Evolutionary conservation across 2,797 vertebrate genomes (phyloP), one percentile per base, ranked within the genome.

Genomic region (Notoglanidium macrostoma): DNA sequence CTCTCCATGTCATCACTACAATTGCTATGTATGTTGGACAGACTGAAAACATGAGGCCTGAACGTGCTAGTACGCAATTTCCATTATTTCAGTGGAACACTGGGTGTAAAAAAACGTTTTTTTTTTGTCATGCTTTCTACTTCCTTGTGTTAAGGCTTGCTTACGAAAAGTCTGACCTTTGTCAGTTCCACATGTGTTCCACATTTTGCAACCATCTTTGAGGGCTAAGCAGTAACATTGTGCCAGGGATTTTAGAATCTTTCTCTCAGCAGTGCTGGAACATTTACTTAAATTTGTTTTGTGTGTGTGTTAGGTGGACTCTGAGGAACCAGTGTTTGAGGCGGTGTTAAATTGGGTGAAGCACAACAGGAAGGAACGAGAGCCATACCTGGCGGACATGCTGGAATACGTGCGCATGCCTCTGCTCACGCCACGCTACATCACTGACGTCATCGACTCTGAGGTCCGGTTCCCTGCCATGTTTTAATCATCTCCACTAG

Each of bases 311-410:
- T 83, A 99, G 98, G 98, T 99, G 92, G 98, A 99, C 92, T 99
- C 98, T 0, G 98, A 99, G 89, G 98, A 99, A 92, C 98, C 98
- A 0, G 98, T 99, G 14, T 99, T 99, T 55, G 98, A 99, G 90
- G 98, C 98, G 0, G 98, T 99, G 51, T 93, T 99, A 76, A 99
- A 97, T 91, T 99, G 98, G 98, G 98, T 99, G 91, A 99, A 99
- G 90, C 98, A 99, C 94, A 97, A 97, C 0, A 95, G 97, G 79
- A 97, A 97, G 85, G 97, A 98, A 84, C 94, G 98, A 0, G 98
- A 99, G 87, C 96, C 96, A 0, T 98, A 96, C 61, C 94, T 99
- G 91, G 94, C 98, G 0, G 97, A 98, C 89, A 96, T 99, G 95
- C 95, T 99, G 1, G 97, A 98, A 93, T 98, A 97, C 11, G 98